Base-by-base conservation (phyloP, 1,140 invertebrate genomes). In the Habropoda laboriosa region DNA sequence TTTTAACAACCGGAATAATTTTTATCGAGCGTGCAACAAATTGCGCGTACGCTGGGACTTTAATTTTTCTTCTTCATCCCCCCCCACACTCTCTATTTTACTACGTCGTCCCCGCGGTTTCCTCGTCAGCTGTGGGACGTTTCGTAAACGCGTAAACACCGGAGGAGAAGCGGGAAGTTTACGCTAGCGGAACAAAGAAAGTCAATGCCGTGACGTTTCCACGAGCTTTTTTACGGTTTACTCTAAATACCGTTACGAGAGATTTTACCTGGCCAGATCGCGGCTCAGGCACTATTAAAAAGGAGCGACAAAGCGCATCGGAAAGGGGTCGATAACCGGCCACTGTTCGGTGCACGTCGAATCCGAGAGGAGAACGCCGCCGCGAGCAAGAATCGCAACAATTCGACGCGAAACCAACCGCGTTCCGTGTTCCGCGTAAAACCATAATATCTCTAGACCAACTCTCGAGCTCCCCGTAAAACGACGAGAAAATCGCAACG, bases 201-300 rank as follows among this genome's bases (percentile, higher is more conserved):
- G 73, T 77, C 76, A 82, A 74, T 72, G 77, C 72, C 85, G 76
- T 86, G 78, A 82, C 71, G 70, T 81, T 82, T 66, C 63, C 81
- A 80, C 61, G 76, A 61, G 70, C 67, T 83, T 86, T 68, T 86
- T 74, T 83, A 76, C 67, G 82, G 60, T 84, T 87, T 89, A 89
- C 87, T 86, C 88, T 57, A 89, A 82, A 86, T 88, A 79, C 88
- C 87, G 88, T 89, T 89, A 88, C 72, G 45, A 42, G 72, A 63
- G 75, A 81, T 83, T 83, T 87, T 78, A 74, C 79, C 75, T 73
- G 61, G n/a, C n/a, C n/a, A n/a, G 76, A 67, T 66, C 66, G 24
- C 35, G 53, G n/a, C 64, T 53, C 45, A 47, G 49, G 12, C 51
- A 38, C 49, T 63, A 64, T 73, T 81, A 70, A 87, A 77, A 80